Evolutionary conservation across 2,113 vertebrate genomes (phyloP).

Genomic region (Hippocampus mohnikei): DNA sequence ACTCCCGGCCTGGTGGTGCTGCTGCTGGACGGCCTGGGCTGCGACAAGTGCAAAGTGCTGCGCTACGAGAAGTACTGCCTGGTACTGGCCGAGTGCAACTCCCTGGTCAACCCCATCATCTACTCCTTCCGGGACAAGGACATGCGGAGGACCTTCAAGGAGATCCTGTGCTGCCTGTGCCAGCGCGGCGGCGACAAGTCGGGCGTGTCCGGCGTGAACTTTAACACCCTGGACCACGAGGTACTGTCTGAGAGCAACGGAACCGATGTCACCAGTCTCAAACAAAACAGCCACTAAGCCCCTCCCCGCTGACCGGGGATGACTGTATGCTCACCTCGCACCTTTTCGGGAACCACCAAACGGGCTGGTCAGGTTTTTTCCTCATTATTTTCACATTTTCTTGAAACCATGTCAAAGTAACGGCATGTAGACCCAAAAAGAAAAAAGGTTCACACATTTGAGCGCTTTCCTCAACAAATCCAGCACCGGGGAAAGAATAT

Average conservation of each 20-base stretch:
- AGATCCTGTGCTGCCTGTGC: conserved; percentile 62
- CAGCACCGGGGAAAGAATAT: not conserved
- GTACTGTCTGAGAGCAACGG: conserved; percentile 68
- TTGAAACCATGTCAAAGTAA: not conserved
- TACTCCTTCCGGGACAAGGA: conserved; percentile 74
- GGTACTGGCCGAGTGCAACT: conserved; percentile 76
- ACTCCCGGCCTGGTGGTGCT: conserved; percentile 85
- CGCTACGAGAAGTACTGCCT: conserved; percentile 70
- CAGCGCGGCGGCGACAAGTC: accelerated
- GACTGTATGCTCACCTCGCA: not conserved
- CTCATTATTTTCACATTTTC: not conserved
- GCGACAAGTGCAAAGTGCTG: conserved; percentile 29
- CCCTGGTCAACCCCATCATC: conserved; percentile 74
- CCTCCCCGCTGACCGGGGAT: not conserved
- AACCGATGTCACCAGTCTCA: conserved; percentile 23
- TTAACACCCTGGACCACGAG: conserved; percentile 71
- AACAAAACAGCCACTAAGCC: conserved; percentile 20
- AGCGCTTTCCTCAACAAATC: not conserved
- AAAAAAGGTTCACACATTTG: not conserved
- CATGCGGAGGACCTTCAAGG: conserved; percentile 70
- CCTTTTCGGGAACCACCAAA: not conserved
- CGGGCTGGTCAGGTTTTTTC: not conserved
- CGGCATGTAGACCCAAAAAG: not conserved
- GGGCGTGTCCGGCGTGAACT: conserved; percentile 39
- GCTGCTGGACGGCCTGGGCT: conserved; percentile 73